Conservation (phyloP, 2,888 invertebrate genomes). For the Andricus curvator region DNA sequence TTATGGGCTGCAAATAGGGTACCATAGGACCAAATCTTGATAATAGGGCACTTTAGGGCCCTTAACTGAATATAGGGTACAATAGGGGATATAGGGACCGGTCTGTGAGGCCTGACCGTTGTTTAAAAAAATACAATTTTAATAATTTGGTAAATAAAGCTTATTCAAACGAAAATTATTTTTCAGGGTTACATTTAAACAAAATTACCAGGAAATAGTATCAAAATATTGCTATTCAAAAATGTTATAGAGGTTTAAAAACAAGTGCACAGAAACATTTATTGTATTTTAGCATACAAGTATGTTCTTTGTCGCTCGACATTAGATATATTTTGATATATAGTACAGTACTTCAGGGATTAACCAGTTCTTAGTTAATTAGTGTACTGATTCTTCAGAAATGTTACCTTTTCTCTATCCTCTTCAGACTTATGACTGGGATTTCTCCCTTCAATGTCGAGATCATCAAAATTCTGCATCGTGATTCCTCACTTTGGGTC, state of each 20-base stretch:
- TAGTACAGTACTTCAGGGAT: background rate
- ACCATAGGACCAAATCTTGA: too few relatives aligned
- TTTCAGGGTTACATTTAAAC: background rate
- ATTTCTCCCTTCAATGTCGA: conserved; percentile 77
- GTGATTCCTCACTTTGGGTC: conserved; percentile 51
- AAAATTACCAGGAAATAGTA: background rate
- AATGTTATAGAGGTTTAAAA: background rate
- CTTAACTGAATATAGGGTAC: too few relatives aligned
- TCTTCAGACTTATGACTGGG: conserved; percentile 74
- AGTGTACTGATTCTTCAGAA: conserved; percentile 42
- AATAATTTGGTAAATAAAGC: background rate
- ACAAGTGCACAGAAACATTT: background rate
- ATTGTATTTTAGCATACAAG: background rate
- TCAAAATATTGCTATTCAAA: background rate
- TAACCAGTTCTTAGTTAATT: conserved; percentile 27
- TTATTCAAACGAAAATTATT: background rate
- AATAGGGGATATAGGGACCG: too few relatives aligned
- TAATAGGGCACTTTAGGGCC: too few relatives aligned
- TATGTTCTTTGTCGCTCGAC: background rate
- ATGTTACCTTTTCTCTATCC: conserved; percentile 76
- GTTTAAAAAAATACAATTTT: background rate
- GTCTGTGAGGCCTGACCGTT: too few relatives aligned
- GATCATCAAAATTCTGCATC: conserved; percentile 78
- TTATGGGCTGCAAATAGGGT: too few relatives aligned
- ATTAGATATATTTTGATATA: background rate